A percentile compares a stretch with the other conserved stretches of the same genome.
Conservation (phyloP, 2,888 invertebrate species). For the Ophraella communa region DNA sequence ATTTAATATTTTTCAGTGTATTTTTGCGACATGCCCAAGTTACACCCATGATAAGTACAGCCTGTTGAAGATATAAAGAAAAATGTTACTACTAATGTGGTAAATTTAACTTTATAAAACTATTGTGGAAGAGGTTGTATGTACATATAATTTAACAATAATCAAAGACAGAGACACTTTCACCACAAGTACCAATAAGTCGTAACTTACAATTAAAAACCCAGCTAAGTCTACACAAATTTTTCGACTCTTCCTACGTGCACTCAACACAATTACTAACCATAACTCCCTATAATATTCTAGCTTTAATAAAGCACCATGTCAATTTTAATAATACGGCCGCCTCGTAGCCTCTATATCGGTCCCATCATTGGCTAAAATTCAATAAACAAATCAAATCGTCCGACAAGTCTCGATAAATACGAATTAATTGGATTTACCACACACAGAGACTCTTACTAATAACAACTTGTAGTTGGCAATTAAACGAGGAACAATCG, state of each 20-base stretch:
- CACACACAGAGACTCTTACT: constrained; percentile 35
- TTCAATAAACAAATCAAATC: constrained; percentile 31
- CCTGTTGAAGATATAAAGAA: too few relatives aligned
- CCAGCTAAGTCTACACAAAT: not conserved
- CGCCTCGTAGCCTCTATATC: constrained; percentile 14
- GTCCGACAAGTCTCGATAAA: constrained; percentile 22
- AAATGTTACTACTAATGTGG: too few relatives aligned
- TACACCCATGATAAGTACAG: too few relatives aligned
- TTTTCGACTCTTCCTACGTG: constrained; percentile 3
- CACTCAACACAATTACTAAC: not conserved
- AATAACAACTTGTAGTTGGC: constrained; percentile 34
- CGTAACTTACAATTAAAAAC: not conserved
- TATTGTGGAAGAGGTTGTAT: too few relatives aligned
- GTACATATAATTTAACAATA: too few relatives aligned
- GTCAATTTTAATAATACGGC: constrained; percentile 18
- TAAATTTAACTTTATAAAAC: too few relatives aligned
- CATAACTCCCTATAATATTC: not conserved
- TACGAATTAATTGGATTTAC: constrained; percentile 31
- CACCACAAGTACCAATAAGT: not conserved
- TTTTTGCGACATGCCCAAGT: too few relatives aligned
- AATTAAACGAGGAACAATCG: constrained; percentile 33
- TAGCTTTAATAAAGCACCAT: constrained; percentile 19
- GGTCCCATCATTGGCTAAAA: constrained; percentile 1
- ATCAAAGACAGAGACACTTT: not conserved
- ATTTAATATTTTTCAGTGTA: too few relatives aligned